Percentiles rank a stretch among this genome's conserved stretches.
phyloP scores from a whole-genome alignment of 2,797 vertebrate genomes.

The Sebastes matsubarae region DNA sequence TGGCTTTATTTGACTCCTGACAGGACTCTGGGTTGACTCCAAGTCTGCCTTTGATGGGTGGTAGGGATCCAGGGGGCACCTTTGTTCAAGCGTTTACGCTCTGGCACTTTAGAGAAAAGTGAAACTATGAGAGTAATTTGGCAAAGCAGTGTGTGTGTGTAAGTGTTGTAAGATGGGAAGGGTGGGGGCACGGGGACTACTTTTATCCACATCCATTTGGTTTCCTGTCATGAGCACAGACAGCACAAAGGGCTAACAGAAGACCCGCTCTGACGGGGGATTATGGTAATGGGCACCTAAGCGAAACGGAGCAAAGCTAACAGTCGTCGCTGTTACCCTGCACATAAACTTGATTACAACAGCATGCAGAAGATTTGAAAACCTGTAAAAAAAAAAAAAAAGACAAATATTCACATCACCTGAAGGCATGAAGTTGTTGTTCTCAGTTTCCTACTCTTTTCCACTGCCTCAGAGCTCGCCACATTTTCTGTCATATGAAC shows the following conservation, averaged over 20 bases:
- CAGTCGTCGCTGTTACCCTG: conserved; percentile 3
- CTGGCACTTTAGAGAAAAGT: conserved; percentile 61
- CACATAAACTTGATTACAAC: conserved; percentile 19
- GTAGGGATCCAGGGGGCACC: conserved; percentile 54
- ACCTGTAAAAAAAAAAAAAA: not conserved
- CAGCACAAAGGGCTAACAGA: conserved; percentile 67
- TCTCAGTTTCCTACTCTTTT: conserved; percentile 29
- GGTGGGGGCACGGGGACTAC: conserved; percentile 38
- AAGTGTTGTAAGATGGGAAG: conserved; percentile 40
- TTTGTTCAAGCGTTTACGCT: conserved; percentile 63
- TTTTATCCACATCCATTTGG: conserved; percentile 71
- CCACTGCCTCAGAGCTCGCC: conserved; percentile 3
- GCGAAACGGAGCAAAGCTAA: conserved; percentile 52
- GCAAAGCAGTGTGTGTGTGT: conserved; percentile 27
- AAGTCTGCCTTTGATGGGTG: conserved; percentile 68
- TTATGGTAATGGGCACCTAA: conserved; percentile 70
- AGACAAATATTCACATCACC: conserved; percentile 42
- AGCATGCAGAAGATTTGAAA: conserved; percentile 1
- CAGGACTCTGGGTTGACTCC: conserved; percentile 69
- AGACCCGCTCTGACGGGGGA: conserved; percentile 53
- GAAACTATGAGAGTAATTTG: conserved; percentile 75
- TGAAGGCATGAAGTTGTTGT: conserved; percentile 15
- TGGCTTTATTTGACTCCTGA: conserved; percentile 78
- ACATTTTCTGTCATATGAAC: conserved; percentile 54
- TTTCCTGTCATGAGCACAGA: conserved; percentile 72